These are phyloP conservation scores for Drosophila guanche DNA, from an alignment of 1,140 invertebrate genomes.

Conservation along the genomic window DNA sequence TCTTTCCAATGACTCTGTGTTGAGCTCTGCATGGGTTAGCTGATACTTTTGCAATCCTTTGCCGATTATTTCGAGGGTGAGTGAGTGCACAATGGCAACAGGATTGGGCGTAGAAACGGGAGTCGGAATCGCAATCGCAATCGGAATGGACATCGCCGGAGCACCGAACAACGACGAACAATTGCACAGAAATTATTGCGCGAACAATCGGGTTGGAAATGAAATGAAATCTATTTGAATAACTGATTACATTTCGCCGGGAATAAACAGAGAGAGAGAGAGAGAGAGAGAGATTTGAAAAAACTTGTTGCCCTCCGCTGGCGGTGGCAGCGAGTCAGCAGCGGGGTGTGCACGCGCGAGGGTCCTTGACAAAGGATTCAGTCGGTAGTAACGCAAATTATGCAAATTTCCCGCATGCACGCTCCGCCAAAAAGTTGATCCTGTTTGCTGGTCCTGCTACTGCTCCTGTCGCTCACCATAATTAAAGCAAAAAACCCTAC, in stretches of 20 bases:
- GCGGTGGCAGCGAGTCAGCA: background rate
- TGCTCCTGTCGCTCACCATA: slow-evolving; percentile 17
- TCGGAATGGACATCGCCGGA: background rate
- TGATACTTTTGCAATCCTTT: slow-evolving; percentile 34
- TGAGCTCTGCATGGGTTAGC: slow-evolving; percentile 9
- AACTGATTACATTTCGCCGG: slow-evolving; percentile 58
- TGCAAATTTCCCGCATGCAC: slow-evolving; percentile 17
- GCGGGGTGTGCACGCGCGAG: slow-evolving; percentile 57
- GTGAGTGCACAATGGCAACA: slow-evolving; percentile 42
- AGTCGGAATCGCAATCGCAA: slow-evolving; percentile 7
- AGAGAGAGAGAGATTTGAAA: slow-evolving; percentile 17
- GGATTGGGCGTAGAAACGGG: slow-evolving; percentile 12
- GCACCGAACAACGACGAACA: slow-evolving; percentile 3
- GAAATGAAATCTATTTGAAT: slow-evolving; percentile 76
- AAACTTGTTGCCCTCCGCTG: slow-evolving; percentile 60
- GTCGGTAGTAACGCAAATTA: slow-evolving; percentile 51
- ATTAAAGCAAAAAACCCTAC: slow-evolving; percentile 34
- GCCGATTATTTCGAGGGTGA: background rate
- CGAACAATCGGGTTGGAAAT: slow-evolving; percentile 49
- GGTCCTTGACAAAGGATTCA: slow-evolving; percentile 71
- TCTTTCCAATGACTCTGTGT: background rate
- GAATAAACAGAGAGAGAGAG: no score
- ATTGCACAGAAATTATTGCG: slow-evolving; percentile 56
- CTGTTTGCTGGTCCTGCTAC: background rate
- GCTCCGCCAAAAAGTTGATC: slow-evolving; percentile 21